Base-by-base conservation (phyloP, 2,113 vertebrate species). In the Bufo bufo region DNA sequence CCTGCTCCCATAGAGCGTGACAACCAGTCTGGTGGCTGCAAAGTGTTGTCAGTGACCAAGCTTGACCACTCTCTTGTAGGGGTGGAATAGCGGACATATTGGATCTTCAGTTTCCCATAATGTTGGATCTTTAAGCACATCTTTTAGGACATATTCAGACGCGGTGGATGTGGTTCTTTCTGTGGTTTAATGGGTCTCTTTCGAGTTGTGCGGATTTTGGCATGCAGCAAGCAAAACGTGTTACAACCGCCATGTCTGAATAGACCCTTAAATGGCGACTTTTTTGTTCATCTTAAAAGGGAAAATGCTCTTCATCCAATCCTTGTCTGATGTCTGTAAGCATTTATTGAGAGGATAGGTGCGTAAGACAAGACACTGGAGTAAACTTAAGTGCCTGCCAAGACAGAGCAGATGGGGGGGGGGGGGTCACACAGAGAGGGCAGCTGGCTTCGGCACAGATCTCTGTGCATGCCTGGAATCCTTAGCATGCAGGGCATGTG, bases 361-460 rank as follows among this genome's bases (percentile, higher is more conserved):
- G 52, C 14, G 52, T 16, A 80, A 80, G n/a, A 58, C 54, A 58
- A 58, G 23, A 80, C 77, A 79, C 11, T 75, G 47, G 77, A 58
- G n/a, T 80, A 58, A 61, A 81, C 56, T 20, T 43, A 61, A 61
- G 33, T 56, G 45, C 54, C 45, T 17, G 23, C 52, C n/a, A 81
- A 33, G 54, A 43, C 14, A 4, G 13, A 69, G 49, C 82, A 54
- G 82, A 69, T 33, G 20, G 47, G 33, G 33, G 33, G 33, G 33
- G 33, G 33, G 33, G 7, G 20, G 47, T 52, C 17, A 84, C n/a
- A 23, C 59, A 54, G 49, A 0, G 6, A 79, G 75, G 9, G 45
- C 75, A 86, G 85, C 77, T 86, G 85, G 75, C 77, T 78, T 1
- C 4, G 1, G 10, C 45, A 69, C 75, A 86, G 85, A 65, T 54